Conservation (phyloP, 2,888 invertebrate genomes). For the Lepidochrysops patricia region DNA sequence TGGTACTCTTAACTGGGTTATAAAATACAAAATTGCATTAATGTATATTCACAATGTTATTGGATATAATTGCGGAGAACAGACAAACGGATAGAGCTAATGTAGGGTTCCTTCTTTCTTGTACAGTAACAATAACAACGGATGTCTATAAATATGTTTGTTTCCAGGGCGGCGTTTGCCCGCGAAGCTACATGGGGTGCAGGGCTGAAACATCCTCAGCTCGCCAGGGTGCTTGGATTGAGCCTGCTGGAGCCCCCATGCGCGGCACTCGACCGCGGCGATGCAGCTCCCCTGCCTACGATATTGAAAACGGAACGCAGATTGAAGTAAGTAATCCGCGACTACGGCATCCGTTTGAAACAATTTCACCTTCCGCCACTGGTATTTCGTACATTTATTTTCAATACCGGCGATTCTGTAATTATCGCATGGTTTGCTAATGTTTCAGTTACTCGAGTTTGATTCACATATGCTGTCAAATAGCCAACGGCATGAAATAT, state of each 20-base stretch:
- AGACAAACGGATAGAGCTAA: too few species aligned
- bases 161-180: conserved; percentile 85
- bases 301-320: conserved; percentile 72
- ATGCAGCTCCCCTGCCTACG: conserved; percentile 87
- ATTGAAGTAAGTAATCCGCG: conserved; percentile 61
- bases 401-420: not conserved
- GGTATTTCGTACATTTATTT: too few species aligned
- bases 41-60: too few species aligned
- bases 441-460: conserved; percentile 85
- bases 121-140: too few species aligned
- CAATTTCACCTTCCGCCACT: too few species aligned
- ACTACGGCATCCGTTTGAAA: too few species aligned
- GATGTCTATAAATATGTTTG: not conserved
- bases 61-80: too few species aligned
- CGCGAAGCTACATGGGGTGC: conserved; percentile 91
- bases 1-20: too few species aligned
- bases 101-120: too few species aligned
- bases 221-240: conserved; percentile 87
- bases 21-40: too few species aligned
- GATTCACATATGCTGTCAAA: conserved; percentile 89
- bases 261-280: conserved; percentile 92
- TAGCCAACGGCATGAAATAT: conserved; percentile 95
- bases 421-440: not conserved
- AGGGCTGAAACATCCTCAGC: conserved; percentile 86
- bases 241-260: conserved; percentile 90